Percentiles rank a stretch among this genome's conserved stretches.
phyloP scores from a whole-genome alignment of 2,888 invertebrate species.

The Incurvaria masculella region DNA sequence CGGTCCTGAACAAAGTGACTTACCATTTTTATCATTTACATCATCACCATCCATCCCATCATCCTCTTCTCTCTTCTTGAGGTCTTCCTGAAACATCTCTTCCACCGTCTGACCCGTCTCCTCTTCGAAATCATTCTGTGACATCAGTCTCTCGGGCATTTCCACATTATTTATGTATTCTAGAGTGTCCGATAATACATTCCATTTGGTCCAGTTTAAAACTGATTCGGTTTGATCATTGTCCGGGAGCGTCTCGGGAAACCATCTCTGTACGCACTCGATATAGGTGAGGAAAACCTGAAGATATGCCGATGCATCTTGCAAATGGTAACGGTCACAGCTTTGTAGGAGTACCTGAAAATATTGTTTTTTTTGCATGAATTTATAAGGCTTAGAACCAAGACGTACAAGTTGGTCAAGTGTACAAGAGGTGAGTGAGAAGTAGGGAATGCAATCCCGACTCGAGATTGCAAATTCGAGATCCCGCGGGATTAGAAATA shows the following conservation, averaged over 20 bases:
- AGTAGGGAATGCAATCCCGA: too few relatives aligned
- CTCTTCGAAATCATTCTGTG: conserved; percentile 30
- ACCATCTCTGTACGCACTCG: conserved; percentile 59
- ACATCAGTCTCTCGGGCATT: conserved; percentile 31
- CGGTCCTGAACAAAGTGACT: too few relatives aligned
- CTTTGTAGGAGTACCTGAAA: conserved; percentile 58
- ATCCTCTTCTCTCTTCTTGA: conserved; percentile 32
- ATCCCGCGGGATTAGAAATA: too few relatives aligned
- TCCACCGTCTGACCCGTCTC: conserved; percentile 35
- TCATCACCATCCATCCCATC: neutral
- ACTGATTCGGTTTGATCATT: neutral
- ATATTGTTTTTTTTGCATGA: too few relatives aligned
- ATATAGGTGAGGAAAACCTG: conserved; percentile 70
- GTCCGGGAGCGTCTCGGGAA: conserved; percentile 15
- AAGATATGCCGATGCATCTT: conserved; percentile 59
- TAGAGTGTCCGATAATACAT: conserved; percentile 32
- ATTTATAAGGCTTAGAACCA: too few relatives aligned
- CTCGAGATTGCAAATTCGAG: too few relatives aligned
- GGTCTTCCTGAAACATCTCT: conserved; percentile 53
- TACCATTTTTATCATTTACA: neutral
- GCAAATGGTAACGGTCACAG: conserved; percentile 56
- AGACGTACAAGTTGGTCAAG: too few relatives aligned
- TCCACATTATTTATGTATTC: conserved; percentile 35
- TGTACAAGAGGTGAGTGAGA: too few relatives aligned
- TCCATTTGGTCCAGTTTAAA: conserved; percentile 12